Evolutionary conservation across 1,140 invertebrate species (phyloP).

Genomic region (Drosophila ercepeae): DNA sequence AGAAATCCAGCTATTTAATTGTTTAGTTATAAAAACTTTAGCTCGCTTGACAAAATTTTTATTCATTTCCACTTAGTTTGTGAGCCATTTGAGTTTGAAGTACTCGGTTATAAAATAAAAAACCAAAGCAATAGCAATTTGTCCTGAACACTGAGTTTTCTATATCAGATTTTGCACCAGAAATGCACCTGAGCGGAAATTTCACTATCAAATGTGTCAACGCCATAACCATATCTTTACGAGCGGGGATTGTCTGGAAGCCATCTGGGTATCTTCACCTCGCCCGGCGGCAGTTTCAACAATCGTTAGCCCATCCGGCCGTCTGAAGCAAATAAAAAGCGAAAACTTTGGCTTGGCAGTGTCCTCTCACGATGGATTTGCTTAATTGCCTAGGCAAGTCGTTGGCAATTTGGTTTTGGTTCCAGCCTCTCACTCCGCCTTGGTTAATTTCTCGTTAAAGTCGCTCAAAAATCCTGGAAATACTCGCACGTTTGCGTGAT

Average conservation of each 20-base stretch:
- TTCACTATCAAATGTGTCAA: slow-evolving; percentile 42
- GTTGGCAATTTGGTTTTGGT: slow-evolving; percentile 30
- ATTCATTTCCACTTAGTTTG: neutral
- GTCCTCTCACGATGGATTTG: slow-evolving; percentile 45
- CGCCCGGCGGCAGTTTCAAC: slow-evolving; percentile 33
- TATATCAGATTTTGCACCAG: neutral
- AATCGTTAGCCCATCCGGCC: slow-evolving; percentile 47
- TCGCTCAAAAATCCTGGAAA: slow-evolving; percentile 38
- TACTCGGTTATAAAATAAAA: neutral
- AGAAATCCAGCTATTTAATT: neutral
- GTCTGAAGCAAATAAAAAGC: neutral
- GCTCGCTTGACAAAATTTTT: neutral
- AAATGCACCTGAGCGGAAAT: slow-evolving; percentile 21
- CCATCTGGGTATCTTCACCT: slow-evolving; percentile 4
- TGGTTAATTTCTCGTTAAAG: slow-evolving; percentile 59
- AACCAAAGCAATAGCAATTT: neutral
- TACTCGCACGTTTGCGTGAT: slow-evolving; percentile 52
- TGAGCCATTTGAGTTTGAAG: neutral
- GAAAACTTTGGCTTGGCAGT: slow-evolving; percentile 2
- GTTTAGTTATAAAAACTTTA: neutral
- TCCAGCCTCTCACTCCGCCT: slow-evolving; percentile 26
- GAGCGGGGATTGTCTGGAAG: slow-evolving; percentile 10
- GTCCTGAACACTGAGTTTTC: neutral
- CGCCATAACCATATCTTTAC: slow-evolving; percentile 30
- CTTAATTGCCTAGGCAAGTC: slow-evolving; percentile 50